These are phyloP conservation scores for Acrobasis suavella DNA, from an alignment of 2,888 invertebrate species.

Conservation along the genomic window DNA sequence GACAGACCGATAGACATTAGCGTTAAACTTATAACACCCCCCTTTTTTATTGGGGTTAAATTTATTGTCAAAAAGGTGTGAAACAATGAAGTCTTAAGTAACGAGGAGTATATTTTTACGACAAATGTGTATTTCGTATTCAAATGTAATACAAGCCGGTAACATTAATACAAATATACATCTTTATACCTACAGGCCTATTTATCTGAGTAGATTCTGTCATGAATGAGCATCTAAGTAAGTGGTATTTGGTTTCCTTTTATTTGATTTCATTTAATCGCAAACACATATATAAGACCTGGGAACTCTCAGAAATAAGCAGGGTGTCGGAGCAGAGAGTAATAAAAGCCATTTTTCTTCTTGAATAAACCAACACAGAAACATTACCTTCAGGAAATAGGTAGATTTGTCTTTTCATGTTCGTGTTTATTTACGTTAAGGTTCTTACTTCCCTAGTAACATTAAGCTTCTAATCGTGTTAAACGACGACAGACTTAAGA, in stretches of 20 bases:
- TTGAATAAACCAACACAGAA: constrained; percentile 17
- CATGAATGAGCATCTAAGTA: constrained; percentile 1
- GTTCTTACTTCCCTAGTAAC: neutral
- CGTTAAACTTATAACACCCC: too few species aligned
- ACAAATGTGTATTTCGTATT: too few species aligned
- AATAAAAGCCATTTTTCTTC: constrained; percentile 20
- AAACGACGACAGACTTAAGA: too few species aligned
- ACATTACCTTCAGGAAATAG: constrained; percentile 18
- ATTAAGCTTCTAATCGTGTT: too few species aligned
- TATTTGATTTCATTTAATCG: constrained; percentile 8
- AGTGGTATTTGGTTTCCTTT: constrained; percentile 11
- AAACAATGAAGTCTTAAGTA: too few species aligned
- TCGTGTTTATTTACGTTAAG: constrained; percentile 1
- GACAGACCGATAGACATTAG: too few species aligned
- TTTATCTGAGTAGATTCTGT: neutral
- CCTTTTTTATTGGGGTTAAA: too few species aligned
- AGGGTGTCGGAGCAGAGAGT: constrained; percentile 5
- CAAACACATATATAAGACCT: neutral
- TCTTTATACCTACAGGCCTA: too few species aligned
- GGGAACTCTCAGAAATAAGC: neutral
- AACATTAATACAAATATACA: neutral
- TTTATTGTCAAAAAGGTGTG: too few species aligned
- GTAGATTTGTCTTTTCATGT: constrained; percentile 20
- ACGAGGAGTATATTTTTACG: too few species aligned
- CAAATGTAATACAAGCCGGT: neutral